Base-by-base conservation (phyloP, 2,888 invertebrate species). In the Ophraella communa region DNA sequence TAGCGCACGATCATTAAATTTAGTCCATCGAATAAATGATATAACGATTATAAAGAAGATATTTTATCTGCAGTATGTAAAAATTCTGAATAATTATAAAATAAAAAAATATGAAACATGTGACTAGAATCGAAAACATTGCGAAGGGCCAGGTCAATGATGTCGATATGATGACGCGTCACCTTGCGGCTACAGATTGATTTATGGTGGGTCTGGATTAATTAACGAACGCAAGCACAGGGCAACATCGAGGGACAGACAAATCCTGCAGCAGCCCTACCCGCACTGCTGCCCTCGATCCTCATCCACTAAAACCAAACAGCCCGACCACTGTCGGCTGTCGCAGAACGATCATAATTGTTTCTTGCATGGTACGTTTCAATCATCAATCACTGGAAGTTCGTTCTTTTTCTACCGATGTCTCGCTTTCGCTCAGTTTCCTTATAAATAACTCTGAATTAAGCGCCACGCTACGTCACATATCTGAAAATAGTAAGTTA, bases 81-180 rank as follows among this genome's bases (percentile, higher is more conserved):
- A 39, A 39, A 51, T 51, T 57, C 14, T 23, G n/a, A 53, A 59
- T 21, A 23, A 7, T 17, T 54, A 7, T 51, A 17, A 24, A 53
- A 47, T 44, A 44, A 53, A 67, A n/a, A 68, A 72, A 66, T 70
- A 65, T 57, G 63, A 68, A 74, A 75, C 75, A 76, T 71, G 70
- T 76, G 74, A 74, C 71, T 62, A 69, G 66, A 71, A 69, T 73
- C 70, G 68, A 76, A 77, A 76, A 76, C 73, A 75, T 73, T 74
- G 66, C 70, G 74, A 75, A 76, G 74, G 77, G 78, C 76, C 78
- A 78, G 79, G 80, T 81, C 81, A 81, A 81, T 81, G 80, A 81
- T 81, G 81, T 80, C 81, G 78, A 81, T 81, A 81, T 81, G 80
- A 81, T 81, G 81, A 79, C 80, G 80, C 81, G 81, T 80, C 81